phyloP scores from a whole-genome alignment of 2,797 vertebrate species.

The Paratrypauchen microcephalus region DNA sequence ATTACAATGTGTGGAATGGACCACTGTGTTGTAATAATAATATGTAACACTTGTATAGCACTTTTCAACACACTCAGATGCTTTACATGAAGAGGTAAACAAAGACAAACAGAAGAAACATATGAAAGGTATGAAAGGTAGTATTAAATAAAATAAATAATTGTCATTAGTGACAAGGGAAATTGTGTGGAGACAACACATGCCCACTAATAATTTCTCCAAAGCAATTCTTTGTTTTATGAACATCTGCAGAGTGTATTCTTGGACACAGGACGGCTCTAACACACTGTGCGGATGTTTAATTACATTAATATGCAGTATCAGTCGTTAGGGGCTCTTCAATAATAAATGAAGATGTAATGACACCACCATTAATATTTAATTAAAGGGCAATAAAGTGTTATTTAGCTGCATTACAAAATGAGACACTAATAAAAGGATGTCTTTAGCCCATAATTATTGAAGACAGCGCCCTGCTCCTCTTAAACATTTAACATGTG shows the following conservation, averaged over 20 bases:
- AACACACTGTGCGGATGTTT: conserved; percentile 61
- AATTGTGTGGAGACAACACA: background rate
- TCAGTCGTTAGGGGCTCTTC: conserved; percentile 78
- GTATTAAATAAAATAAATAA: background rate
- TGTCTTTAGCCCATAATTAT: conserved; percentile 71
- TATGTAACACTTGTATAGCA: too few relatives aligned
- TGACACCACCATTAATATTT: conserved; percentile 83
- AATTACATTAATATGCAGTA: conserved; percentile 86
- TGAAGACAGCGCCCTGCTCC: conserved; percentile 53
- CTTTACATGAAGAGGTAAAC: too few relatives aligned
- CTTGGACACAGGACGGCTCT: conserved; percentile 10
- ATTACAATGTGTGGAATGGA: too few relatives aligned
- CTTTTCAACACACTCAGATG: too few relatives aligned
- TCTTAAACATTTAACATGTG: conserved; percentile 58
- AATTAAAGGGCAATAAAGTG: conserved; percentile 86
- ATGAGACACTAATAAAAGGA: conserved; percentile 81
- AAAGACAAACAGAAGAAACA: too few relatives aligned
- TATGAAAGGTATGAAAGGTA: too few relatives aligned
- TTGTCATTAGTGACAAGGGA: background rate
- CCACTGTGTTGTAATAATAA: too few relatives aligned
- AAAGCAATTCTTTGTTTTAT: background rate
- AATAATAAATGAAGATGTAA: conserved; percentile 86
- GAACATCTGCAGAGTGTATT: background rate
- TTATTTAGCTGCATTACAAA: conserved; percentile 85
- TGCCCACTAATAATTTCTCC: background rate